Conservation (phyloP, 2,797 vertebrate species). For the Distichodus sexfasciatus region DNA sequence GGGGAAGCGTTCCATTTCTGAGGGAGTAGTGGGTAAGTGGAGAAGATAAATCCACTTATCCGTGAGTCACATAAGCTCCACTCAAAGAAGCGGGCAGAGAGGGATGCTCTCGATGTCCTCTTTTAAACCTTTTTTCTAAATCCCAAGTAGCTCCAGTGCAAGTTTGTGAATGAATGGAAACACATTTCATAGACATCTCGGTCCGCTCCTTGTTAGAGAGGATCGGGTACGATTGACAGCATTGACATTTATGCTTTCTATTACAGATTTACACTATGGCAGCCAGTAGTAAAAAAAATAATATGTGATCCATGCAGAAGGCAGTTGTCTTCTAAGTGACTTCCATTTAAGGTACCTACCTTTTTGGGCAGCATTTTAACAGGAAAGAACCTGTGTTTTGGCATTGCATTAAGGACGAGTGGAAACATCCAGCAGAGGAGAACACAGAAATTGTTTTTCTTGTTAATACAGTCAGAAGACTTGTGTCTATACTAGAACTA, state of each 20-base stretch:
- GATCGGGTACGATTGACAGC: background rate
- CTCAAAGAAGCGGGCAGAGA: constrained; percentile 23
- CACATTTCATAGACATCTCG: background rate
- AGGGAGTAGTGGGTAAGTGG: constrained; percentile 41
- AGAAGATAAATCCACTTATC: constrained; percentile 53
- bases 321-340: too few species aligned
- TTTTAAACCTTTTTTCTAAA: constrained; percentile 8
- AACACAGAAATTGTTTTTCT: too few species aligned
- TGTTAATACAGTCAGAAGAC: too few species aligned
- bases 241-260: background rate
- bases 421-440: too few species aligned
- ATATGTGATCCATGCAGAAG: too few species aligned
- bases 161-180: constrained; percentile 36
- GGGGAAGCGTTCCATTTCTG: constrained; percentile 34
- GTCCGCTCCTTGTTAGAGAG: background rate
- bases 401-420: too few species aligned
- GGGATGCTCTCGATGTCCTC: constrained; percentile 20
- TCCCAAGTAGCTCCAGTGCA: background rate
- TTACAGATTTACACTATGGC: too few species aligned
- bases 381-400: too few species aligned
- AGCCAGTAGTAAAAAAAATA: too few species aligned
- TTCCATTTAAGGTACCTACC: too few species aligned
- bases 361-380: too few species aligned
- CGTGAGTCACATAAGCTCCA: constrained; percentile 44
- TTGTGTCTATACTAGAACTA: too few species aligned